Base-by-base conservation (phyloP, 1,140 invertebrate species). In the Mycetomoellerius zeteki region DNA sequence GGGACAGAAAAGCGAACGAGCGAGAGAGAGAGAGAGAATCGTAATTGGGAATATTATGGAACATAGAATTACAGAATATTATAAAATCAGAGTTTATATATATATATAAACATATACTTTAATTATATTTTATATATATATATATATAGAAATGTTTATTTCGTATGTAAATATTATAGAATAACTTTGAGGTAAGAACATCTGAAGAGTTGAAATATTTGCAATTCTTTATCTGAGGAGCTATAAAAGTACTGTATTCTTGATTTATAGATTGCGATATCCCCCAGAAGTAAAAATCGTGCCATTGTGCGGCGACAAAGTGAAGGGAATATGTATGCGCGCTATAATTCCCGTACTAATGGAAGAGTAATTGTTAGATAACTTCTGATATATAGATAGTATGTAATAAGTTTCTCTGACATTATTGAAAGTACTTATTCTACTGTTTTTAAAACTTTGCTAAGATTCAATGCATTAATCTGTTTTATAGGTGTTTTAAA, bases 371-470 rank as follows among this genome's bases (percentile, higher is more conserved):
- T 92, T 93, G 93, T 94, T 94, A 94, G 93, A 92, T 89, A 89
- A 92, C 92, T 93, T 92, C 91, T 93, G 89, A 91, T 92, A 93
- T 94, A 94, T 94, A 94, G 91, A 91, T 94, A 93, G 94, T 93
- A 94, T 94, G 93, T 94, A 93, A 94, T 93, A 92, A 93, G 93
- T 95, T 95, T 94, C 91, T 30, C 71, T 88, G 24, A 94, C 94
- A 94, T 94, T 94, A 93, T 94, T 92, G 92, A 95, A 95, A 94
- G 94, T 95, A 95, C 94, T 95, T 95, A 95, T 95, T 75, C 92
- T 92, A 95, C 93, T 94, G 93, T 95, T 95, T 95, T 95, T 94
- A 94, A 86, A 93, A 73, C 92, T 92, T 94, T 91, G 92, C 93
- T 94, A 92, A 94, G 90, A 92, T 94, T 94, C 93, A 93, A 93